Evolutionary conservation across 2,113 vertebrate genomes (phyloP).

Genomic region (Malaclemys terrapin): DNA sequence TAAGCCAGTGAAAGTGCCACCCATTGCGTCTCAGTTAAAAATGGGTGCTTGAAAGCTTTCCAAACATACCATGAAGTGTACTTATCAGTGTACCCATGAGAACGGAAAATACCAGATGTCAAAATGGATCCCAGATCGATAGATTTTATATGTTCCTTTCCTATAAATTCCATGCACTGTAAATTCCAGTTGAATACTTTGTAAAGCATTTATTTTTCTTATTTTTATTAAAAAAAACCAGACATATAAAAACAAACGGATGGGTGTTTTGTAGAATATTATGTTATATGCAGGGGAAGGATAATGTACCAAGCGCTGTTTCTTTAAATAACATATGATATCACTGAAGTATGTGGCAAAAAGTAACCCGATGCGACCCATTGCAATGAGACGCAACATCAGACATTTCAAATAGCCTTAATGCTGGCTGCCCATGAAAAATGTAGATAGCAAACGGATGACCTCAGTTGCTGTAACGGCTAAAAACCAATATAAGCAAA

Average conservation of each 20-base stretch:
- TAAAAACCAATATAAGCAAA: not conserved
- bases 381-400: not conserved
- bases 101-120: not conserved
- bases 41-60: not conserved
- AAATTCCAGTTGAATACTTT: not conserved
- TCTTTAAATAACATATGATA: not conserved
- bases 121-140: not conserved
- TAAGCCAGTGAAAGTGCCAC: not conserved
- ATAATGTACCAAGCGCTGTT: accelerated
- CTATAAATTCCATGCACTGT: not conserved
- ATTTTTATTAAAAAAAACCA: not conserved
- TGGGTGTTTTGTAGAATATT: accelerated
- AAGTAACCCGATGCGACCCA: not conserved
- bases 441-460: not conserved
- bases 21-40: not conserved
- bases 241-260: not conserved
- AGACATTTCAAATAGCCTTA: not conserved
- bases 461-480: not conserved
- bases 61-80: not conserved
- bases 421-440: not conserved
- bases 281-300: not conserved
- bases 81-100: not conserved
- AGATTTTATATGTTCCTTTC: not conserved
- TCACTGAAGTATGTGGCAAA: not conserved
- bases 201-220: not conserved